Evolutionary conservation across 2,113 vertebrate species (phyloP).

Genomic region (Cinclus mexicanus): DNA sequence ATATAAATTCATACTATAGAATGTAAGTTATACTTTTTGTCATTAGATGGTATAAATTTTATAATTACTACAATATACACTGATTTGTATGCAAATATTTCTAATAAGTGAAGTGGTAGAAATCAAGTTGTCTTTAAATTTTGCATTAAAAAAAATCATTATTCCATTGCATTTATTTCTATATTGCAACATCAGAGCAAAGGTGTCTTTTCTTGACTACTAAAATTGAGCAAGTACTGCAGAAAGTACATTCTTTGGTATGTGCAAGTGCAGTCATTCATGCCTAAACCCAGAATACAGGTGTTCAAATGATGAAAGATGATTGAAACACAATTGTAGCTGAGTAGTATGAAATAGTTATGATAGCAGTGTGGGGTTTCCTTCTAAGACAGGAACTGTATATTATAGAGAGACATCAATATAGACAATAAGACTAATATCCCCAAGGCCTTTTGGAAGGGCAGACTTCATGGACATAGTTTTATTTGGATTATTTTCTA

Average conservation of each 20-base stretch:
- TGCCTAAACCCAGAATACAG: not conserved
- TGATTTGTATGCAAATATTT: not conserved
- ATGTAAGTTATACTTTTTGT: not conserved
- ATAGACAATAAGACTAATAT: not conserved
- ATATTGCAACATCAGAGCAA: not conserved
- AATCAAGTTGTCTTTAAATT: not conserved
- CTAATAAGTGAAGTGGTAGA: not conserved
- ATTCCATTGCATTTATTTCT: not conserved
- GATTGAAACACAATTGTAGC: not conserved
- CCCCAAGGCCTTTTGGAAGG: not conserved
- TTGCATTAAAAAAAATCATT: not conserved
- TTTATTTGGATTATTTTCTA: not conserved
- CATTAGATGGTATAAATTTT: not conserved
- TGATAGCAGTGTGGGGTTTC: not conserved
- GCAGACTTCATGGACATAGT: not conserved
- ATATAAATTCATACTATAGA: not conserved
- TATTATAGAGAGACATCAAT: not conserved
- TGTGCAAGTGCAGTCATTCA: not conserved
- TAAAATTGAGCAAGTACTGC: not conserved
- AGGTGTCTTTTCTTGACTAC: not conserved
- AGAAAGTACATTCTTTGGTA: not conserved
- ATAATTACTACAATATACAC: not conserved
- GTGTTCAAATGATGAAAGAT: not conserved
- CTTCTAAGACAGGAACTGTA: not conserved
- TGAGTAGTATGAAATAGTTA: not conserved